Evolutionary conservation across 2,797 vertebrate species (phyloP).

Genomic region (Borostomias antarcticus): DNA sequence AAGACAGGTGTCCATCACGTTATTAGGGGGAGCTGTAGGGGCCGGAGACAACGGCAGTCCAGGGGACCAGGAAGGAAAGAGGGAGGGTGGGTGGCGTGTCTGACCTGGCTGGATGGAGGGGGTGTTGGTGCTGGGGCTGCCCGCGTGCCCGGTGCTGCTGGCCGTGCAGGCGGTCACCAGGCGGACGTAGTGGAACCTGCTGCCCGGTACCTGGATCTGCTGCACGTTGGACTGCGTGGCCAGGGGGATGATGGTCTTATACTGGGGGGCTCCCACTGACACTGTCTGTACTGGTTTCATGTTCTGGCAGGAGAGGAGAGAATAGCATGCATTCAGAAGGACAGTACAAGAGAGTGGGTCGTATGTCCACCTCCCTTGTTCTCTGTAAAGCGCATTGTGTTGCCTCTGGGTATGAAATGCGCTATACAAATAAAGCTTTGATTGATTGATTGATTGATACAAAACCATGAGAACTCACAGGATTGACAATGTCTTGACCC

Average conservation of each 20-base stretch:
- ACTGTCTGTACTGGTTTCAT: conserved; percentile 93
- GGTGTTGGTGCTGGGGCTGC: conserved; percentile 85
- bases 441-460: too few species aligned
- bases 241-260: conserved; percentile 97
- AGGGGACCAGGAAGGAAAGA: background rate
- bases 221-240: conserved; percentile 91
- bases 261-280: conserved; percentile 89
- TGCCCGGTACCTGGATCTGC: conserved; percentile 98
- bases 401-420: too few species aligned
- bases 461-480: background rate
- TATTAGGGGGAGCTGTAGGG: background rate
- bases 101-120: conserved; percentile 91
- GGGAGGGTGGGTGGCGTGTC: conserved; percentile 24
- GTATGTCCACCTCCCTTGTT: too few species aligned
- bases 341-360: too few species aligned
- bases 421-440: too few species aligned
- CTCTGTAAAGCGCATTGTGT: too few species aligned
- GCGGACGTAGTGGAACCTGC: conserved; percentile 96
- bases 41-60: too few species aligned
- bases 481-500: background rate
- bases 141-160: conserved; percentile 77
- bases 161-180: conserved; percentile 93
- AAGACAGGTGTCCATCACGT: background rate
- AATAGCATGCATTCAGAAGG: background rate
- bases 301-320: conserved; percentile 65